Conservation (phyloP, 2,888 invertebrate genomes). For the Podabrus alpinus region DNA sequence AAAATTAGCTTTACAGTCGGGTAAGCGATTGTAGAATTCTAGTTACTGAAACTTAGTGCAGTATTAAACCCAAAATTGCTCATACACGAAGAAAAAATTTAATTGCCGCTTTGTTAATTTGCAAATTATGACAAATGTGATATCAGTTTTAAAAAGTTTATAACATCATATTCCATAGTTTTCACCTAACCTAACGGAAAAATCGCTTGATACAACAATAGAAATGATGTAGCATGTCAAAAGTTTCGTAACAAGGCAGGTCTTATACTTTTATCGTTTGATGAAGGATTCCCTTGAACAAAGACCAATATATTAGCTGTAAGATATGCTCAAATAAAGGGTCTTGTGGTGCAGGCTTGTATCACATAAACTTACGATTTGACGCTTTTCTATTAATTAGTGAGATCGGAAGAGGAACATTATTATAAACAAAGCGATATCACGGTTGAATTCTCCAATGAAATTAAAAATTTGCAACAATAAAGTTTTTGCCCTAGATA, state of each 20-base stretch:
- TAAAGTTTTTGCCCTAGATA: not conserved
- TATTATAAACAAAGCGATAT: slow-evolving; percentile 12
- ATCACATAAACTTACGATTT: slow-evolving; percentile 17
- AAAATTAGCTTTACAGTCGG: not conserved
- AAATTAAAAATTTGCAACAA: not conserved
- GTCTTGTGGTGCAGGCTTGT: slow-evolving; percentile 5
- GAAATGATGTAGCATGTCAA: not conserved
- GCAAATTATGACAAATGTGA: too few species aligned
- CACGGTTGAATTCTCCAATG: not conserved
- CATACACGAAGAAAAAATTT: too few species aligned
- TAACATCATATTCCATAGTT: too few species aligned
- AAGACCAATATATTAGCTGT: slow-evolving; percentile 11
- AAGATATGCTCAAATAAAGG: slow-evolving; percentile 11
- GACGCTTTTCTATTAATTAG: slow-evolving; percentile 15
- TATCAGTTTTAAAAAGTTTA: not conserved
- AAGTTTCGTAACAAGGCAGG: slow-evolving; percentile 5
- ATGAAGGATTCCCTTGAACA: slow-evolving; percentile 7
- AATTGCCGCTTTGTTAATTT: not conserved
- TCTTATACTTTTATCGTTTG: slow-evolving; percentile 12
- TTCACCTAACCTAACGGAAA: not conserved
- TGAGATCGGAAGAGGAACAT: slow-evolving; percentile 9
- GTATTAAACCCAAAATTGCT: not conserved
- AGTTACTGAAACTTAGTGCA: not conserved
- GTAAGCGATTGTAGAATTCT: not conserved
- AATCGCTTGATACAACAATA: not conserved